These are phyloP conservation scores for Bombus sylvicola DNA, from an alignment of 1,140 invertebrate species.

Conservation along the genomic window DNA sequence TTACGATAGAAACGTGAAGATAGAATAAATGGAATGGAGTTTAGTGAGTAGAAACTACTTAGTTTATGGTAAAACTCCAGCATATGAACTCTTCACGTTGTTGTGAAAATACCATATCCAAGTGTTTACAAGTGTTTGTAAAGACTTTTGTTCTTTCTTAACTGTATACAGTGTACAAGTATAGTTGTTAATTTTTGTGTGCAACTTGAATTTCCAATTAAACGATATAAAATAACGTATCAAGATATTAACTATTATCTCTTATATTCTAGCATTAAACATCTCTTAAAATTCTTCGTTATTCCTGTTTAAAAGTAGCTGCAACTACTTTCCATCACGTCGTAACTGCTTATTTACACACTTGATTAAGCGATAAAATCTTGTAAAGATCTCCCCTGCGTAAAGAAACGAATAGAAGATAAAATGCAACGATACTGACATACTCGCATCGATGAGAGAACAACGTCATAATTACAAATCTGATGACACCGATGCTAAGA, in stretches of 20 bases:
- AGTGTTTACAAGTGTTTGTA: no score
- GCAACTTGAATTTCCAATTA: no score
- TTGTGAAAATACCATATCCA: background rate
- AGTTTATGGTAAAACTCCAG: background rate
- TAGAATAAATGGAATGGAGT: background rate
- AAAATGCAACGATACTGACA: background rate
- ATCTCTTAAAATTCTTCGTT: background rate
- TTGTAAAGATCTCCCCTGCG: background rate
- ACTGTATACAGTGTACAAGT: no score
- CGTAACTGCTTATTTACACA: background rate
- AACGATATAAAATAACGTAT: no score
- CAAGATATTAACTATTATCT: no score
- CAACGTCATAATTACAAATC: background rate
- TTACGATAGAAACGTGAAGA: background rate
- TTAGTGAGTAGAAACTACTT: background rate
- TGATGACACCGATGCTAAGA: background rate
- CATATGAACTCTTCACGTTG: background rate
- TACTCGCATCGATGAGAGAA: background rate
- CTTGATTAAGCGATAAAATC: background rate
- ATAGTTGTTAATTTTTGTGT: no score
- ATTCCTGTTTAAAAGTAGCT: background rate
- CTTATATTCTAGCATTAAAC: background rate
- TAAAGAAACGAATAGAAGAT: background rate
- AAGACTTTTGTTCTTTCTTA: no score
- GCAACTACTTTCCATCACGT: background rate